These are phyloP conservation scores for Dendroctonus valens DNA, from an alignment of 1,140 invertebrate genomes.

Conservation along the genomic window DNA sequence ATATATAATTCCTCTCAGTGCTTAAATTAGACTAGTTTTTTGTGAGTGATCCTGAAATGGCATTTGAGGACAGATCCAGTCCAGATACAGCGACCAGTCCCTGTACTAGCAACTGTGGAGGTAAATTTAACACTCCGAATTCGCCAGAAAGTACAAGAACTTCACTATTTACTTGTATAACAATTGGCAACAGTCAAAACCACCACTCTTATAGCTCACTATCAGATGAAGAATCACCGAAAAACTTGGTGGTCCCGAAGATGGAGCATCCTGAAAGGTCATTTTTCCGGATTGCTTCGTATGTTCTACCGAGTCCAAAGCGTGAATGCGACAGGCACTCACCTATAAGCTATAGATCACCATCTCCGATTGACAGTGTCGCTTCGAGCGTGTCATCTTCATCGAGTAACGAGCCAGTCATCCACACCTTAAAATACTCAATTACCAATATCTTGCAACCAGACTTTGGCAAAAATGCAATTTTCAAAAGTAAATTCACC, in stretches of 20 bases:
- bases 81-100: slow-evolving; percentile 46
- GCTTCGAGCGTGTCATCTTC: slow-evolving; percentile 31
- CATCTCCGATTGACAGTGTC: slow-evolving; percentile 34
- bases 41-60: slow-evolving; percentile 40
- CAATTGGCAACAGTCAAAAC: slow-evolving; percentile 39
- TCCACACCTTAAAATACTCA: slow-evolving; percentile 49
- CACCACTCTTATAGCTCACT: slow-evolving; percentile 16
- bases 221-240: slow-evolving; percentile 32
- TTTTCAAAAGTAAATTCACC: slow-evolving; percentile 38
- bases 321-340: slow-evolving; percentile 34
- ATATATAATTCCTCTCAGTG: not conserved
- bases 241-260: slow-evolving; percentile 28
- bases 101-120: slow-evolving; percentile 13
- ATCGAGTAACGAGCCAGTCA: slow-evolving; percentile 41
- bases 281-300: slow-evolving; percentile 48
- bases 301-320: slow-evolving; percentile 45
- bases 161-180: slow-evolving; percentile 47
- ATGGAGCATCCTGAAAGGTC: slow-evolving; percentile 34
- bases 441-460: slow-evolving; percentile 49
- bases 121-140: slow-evolving; percentile 41
- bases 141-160: slow-evolving; percentile 49
- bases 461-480: slow-evolving; percentile 48
- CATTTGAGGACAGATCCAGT: slow-evolving; percentile 49
- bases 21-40: not conserved
- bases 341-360: slow-evolving; percentile 32